These are phyloP conservation scores for Oreotrochilus melanogaster DNA, from an alignment of 2,113 vertebrate species.

Conservation along the genomic window DNA sequence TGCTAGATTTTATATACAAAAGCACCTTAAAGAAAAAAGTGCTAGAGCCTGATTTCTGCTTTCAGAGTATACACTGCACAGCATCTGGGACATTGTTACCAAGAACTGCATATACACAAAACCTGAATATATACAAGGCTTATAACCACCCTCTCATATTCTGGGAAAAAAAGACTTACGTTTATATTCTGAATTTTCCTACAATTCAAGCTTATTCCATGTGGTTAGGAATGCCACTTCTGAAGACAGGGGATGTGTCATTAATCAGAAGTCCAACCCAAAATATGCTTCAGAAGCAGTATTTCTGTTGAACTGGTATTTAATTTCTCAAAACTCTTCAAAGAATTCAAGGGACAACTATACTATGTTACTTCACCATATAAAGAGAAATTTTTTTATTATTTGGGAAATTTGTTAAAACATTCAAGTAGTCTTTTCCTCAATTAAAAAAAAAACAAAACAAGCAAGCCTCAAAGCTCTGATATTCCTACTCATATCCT, in stretches of 20 bases:
- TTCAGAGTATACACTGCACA: not conserved
- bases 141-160: not conserved
- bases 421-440: not conserved
- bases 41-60: not conserved
- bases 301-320: not conserved
- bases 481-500: too few species aligned
- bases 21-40: not conserved
- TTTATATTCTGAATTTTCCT: not conserved
- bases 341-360: not conserved
- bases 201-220: not conserved
- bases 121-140: not conserved
- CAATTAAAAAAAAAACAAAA: not conserved
- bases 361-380: not conserved
- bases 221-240: not conserved
- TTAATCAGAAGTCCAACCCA: not conserved
- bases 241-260: not conserved
- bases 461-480: not conserved
- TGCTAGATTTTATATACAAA: not conserved
- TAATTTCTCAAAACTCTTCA: not conserved
- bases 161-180: not conserved
- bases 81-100: not conserved
- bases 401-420: not conserved
- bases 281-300: not conserved
- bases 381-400: not conserved
- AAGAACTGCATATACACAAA: not conserved